A percentile compares a stretch with the other conserved stretches of the same genome.
Evolutionary conservation across 2,888 invertebrate genomes (phyloP).

Genomic region (Lucinisca nassula): DNA sequence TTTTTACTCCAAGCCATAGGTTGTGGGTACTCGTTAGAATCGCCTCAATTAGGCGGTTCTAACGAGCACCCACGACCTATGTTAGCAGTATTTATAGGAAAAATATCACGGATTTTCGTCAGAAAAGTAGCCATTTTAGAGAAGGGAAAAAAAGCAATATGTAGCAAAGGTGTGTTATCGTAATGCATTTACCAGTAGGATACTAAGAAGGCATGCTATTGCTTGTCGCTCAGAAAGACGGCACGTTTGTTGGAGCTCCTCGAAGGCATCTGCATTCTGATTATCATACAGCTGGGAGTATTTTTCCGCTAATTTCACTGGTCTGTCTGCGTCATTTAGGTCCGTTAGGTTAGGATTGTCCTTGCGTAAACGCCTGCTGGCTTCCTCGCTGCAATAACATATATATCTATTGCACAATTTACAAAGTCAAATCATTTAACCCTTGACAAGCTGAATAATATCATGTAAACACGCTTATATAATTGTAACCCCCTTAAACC

Average conservation of each 20-base stretch:
- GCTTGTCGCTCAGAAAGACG: background rate
- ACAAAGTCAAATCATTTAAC: background rate
- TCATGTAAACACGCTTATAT: too few relatives aligned
- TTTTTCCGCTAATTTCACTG: slow-evolving; percentile 40
- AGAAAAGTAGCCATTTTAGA: too few relatives aligned
- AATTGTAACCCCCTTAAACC: too few relatives aligned
- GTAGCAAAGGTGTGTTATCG: too few relatives aligned
- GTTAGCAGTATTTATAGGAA: too few relatives aligned
- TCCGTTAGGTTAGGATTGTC: slow-evolving; percentile 3
- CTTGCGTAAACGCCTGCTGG: background rate
- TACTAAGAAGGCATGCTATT: background rate
- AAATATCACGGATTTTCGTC: too few relatives aligned
- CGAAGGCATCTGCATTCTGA: slow-evolving; percentile 46
- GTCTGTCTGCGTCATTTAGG: slow-evolving; percentile 2
- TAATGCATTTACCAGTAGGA: background rate
- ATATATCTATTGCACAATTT: background rate
- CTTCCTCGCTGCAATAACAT: background rate
- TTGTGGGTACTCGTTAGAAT: too few relatives aligned
- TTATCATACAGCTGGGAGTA: slow-evolving; percentile 44
- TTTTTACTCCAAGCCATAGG: too few relatives aligned
- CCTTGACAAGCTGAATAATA: too few relatives aligned
- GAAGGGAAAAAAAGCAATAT: too few relatives aligned
- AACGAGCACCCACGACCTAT: too few relatives aligned
- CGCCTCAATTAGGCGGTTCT: too few relatives aligned
- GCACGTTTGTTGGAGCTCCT: background rate